Evolutionary conservation across 2,797 vertebrate genomes (phyloP).

Genomic region (Halcyon badia): DNA sequence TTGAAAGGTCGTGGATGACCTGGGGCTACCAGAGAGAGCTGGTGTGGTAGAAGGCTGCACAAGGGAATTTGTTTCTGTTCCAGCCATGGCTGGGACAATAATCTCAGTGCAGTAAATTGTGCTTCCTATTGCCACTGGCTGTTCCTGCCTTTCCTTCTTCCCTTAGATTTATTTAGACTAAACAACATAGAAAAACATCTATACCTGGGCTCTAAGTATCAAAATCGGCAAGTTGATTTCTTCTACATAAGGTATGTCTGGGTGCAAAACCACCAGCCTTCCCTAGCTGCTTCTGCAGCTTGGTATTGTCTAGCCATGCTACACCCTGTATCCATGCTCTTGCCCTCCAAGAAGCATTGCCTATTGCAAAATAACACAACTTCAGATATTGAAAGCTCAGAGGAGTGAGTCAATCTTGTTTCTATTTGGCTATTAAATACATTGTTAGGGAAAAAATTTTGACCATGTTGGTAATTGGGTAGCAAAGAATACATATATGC

Average conservation of each 20-base stretch:
- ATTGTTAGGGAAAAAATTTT: background rate
- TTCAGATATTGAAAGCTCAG: background rate
- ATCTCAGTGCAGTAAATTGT: background rate
- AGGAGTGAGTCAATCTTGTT: fast-evolving
- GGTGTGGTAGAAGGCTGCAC: fast-evolving
- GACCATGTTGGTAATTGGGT: background rate
- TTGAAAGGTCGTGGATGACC: background rate
- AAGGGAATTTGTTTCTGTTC: background rate
- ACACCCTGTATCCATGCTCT: fast-evolving
- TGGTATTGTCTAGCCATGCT: background rate
- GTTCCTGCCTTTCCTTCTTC: background rate
- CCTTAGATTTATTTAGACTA: background rate
- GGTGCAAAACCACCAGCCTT: background rate
- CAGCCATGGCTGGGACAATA: background rate
- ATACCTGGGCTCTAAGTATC: background rate
- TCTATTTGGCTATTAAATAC: background rate
- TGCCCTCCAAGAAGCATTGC: background rate
- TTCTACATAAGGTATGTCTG: background rate
- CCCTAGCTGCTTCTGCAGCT: background rate
- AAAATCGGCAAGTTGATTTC: background rate
- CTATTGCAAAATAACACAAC: background rate
- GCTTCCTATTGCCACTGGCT: background rate
- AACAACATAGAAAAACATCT: background rate
- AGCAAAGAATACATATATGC: background rate
- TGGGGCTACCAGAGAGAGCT: background rate